Evolutionary conservation across 2,888 invertebrate genomes (phyloP), one percentile per base, ranked within the genome.

Genomic region (Drosophila stalkeri): DNA sequence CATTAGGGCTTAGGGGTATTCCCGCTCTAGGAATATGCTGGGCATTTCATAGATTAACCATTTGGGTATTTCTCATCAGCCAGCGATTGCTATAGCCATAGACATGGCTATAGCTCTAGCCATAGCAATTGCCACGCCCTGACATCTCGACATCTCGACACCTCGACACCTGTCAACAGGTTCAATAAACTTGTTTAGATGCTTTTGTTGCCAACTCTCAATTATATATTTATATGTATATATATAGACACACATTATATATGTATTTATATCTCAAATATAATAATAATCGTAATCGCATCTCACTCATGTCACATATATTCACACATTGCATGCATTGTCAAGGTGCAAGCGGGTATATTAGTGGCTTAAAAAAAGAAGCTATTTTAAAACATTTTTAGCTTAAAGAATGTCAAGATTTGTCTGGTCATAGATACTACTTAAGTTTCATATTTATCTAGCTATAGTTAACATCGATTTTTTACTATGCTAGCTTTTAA

Each of bases 121-220:
- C 27, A 18, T 0, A 14, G 41, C 47, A 59, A 73, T 41, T 44
- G 61, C 44, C 55, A 66, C 52, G 63, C 60, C 70, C 64, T 35
- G 44, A 44, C 46, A 27, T 16, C 27, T 16, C 46, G 44, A 44
- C 46, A 27, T 16, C 27, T 16, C 46, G 18, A 43, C 44, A 47
- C 5, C 51, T 37, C 66, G 64, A 67, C 79, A 72, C 54, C 63
- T 79, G 66, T 52, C 73, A 72, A 74, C 86, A 85, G 90, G 85
- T 85, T 90, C 85, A 85, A 88, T 88, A 85, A 85, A 85, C 85
- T 85, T 71, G 89, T 85, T 85, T 85, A 77, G 52, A 63, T 65
- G 70, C 46, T 31, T 27, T 23, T 37, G 37, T 23, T 59, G 51
- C 57, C 49, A 67, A 57, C 70, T 64, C 41, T 80, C 57, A 66